Base-by-base conservation (phyloP, 2,888 invertebrate genomes). In the Epirrhoe alternata region DNA sequence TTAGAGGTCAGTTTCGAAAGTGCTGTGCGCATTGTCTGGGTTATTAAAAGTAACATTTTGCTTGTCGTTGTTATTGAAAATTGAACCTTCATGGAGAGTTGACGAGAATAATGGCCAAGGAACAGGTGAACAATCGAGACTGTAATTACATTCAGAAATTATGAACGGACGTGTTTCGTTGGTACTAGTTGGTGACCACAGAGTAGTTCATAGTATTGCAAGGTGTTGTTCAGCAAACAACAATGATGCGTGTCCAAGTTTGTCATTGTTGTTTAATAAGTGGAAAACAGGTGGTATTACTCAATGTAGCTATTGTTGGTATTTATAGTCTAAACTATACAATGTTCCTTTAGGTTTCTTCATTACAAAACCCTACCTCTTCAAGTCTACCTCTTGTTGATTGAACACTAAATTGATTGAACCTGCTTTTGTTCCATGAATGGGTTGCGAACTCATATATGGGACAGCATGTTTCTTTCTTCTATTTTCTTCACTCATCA, bases 1-100 rank as follows among this genome's bases (percentile, higher is more conserved):
- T 90, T 90, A 85, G 88, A 92, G 92, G 91, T 89, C 90, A 84
- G 78, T 83, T 87, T 91, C 83, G 90, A 92, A 92, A 92, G 92
- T 90, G 78, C 77, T 73, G 73, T 81, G 78, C 75, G 76, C 75
- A 84, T 85, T 84, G 86, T 82, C 76, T 76, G 75, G 79, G 81
- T 81, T 81, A 85, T 85, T 85, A 83, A 83, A 83, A 83, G 80
- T 81, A 73, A 78, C 78, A 83, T 82, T 77, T 76, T 74, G 64
- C 71, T 71, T 62, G 68, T 74, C 71, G 69, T 71, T 78, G 78
- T 78, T 84, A 80, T 82, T 83, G 73, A 73, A 75, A 83, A 80
- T 83, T 79, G 78, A 78, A 78, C 87, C 88, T 88, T 87, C 87
- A 85, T 78, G 86, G 85, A 71, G 63, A 62, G 77, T 84, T 85